phyloP scores from a whole-genome alignment of 1,140 invertebrate genomes.

The Acromyrmex charruanus region DNA sequence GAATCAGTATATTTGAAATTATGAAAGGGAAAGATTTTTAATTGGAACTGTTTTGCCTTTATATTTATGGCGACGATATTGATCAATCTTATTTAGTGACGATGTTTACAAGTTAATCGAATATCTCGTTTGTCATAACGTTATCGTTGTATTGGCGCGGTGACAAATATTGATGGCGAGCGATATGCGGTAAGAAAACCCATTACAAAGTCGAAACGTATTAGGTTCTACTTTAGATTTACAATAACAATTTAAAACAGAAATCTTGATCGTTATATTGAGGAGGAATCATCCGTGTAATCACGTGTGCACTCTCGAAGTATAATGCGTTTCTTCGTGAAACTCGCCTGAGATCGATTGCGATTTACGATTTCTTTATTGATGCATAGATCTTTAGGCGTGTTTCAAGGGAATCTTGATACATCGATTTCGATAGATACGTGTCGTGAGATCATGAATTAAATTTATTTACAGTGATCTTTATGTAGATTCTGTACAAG shows the following conservation, averaged over 20 bases:
- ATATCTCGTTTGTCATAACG: conserved; percentile 43
- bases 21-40: not conserved
- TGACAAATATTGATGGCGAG: conserved; percentile 54
- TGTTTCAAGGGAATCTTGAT: conserved; percentile 43
- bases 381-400: conserved; percentile 37
- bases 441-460: conserved; percentile 9
- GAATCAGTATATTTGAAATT: not conserved
- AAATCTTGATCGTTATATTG: conserved; percentile 46
- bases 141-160: conserved; percentile 33
- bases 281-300: conserved; percentile 65
- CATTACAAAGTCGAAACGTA: conserved; percentile 51
- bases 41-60: not conserved
- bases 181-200: conserved; percentile 17
- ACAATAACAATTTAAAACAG: conserved; percentile 50
- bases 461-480: conserved; percentile 22
- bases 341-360: conserved; percentile 54
- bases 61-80: not conserved
- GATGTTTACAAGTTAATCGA: conserved; percentile 55
- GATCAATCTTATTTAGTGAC: conserved; percentile 27
- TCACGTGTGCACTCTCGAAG: conserved; percentile 45
- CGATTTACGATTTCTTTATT: conserved; percentile 60
- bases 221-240: conserved; percentile 22
- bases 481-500: not conserved
- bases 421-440: conserved; percentile 37
- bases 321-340: conserved; percentile 65